Base-by-base conservation (phyloP, 2,797 vertebrate genomes). In the Sciurus vulgaris region DNA sequence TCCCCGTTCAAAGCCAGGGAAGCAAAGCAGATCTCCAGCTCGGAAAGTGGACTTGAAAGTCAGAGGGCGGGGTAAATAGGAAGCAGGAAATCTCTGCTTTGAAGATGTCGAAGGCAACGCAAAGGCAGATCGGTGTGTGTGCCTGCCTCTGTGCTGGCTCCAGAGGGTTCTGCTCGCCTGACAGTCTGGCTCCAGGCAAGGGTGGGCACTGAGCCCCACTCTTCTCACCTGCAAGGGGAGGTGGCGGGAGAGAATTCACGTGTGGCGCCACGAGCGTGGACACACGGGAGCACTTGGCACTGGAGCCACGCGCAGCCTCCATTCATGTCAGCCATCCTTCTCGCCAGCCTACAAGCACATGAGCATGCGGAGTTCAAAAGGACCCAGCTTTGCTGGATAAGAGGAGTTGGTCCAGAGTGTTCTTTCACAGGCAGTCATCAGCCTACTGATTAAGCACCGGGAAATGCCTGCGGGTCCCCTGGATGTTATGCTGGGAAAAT, bases 11-110 rank as follows among this genome's bases (percentile, higher is more conserved):
- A 97, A 93, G 93, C 41, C 67, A 93, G 76, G 28, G 83, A 67
- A 82, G 54, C 74, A 89, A 92, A 95, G 83, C 54, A 91, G 86
- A 87, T 77, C 38, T 38, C 74, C n/a, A 6, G 63, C n/a, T 72
- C 87, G 94, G 82, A 94, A 91, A 95, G 91, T 70, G 65, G 93
- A 81, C 74, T 94, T 88, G 73, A 89, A 96, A 95, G 78, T 74
- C 72, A 24, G 30, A 88, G 85, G 59, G 35, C 73, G 69, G 72
- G 76, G 38, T 38, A 6, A 65, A 51, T 69, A 76, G 88, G 86
- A 73, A 20, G 63, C 67, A 30, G 86, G 65, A 94, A 38, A 38
- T 87, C 1, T 35, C 51, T 1, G 13, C 84, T 94, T 85, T 89
- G 89, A 96, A 94, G 72, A 90, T 78, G 74, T 94, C 83, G 93